Evolutionary conservation across 2,113 vertebrate genomes (phyloP).

Genomic region (Forbesichthys agassizii): DNA sequence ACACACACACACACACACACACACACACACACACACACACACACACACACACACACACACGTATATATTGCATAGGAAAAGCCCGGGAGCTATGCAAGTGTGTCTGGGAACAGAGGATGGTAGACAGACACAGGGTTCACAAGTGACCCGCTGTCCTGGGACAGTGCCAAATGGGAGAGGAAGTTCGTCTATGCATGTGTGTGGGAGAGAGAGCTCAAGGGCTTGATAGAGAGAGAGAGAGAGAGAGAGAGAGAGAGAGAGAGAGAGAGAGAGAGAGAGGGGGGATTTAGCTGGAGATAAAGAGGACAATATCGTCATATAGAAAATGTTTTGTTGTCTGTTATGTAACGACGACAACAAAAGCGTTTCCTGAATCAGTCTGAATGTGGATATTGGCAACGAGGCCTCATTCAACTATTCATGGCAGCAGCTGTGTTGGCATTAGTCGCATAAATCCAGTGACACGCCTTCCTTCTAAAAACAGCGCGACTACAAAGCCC

Average conservation of each 20-base stretch:
- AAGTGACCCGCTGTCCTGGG: conserved; percentile 40
- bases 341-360: conserved; percentile 8
- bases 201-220: no score
- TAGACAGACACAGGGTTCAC: conserved; percentile 22
- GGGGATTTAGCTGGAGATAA: conserved; percentile 7
- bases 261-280: conserved; percentile 6
- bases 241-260: conserved; percentile 15
- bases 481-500: conserved; percentile 54
- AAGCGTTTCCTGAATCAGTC: conserved; percentile 42
- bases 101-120: conserved; percentile 42
- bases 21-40: conserved; percentile 2
- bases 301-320: background rate
- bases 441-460: conserved; percentile 57
- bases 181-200: conserved; percentile 26
- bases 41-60: conserved; percentile 2
- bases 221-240: background rate
- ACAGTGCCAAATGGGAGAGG: conserved; percentile 41
- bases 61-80: background rate
- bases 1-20: conserved; percentile 7
- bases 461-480: conserved; percentile 62
- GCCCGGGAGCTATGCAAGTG: background rate
- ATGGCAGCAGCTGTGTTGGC: conserved; percentile 63
- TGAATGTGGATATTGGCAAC: conserved; percentile 35
- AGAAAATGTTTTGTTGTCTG: background rate
- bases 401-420: conserved; percentile 45